Evolutionary conservation across 2,888 invertebrate species (phyloP).

Genomic region (Andrena trimmerana): DNA sequence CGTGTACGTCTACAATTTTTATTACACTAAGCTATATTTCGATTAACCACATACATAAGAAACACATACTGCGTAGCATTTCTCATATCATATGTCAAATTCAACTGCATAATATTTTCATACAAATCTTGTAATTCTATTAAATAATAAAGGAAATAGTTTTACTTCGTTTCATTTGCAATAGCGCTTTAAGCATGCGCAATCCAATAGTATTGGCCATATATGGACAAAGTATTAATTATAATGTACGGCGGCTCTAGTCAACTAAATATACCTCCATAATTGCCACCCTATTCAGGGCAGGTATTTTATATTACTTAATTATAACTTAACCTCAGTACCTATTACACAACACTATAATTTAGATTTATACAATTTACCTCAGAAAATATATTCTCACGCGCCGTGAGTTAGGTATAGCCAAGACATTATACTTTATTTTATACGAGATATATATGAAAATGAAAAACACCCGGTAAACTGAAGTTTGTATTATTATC

Average conservation of each 20-base stretch:
- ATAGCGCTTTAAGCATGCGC: constrained; percentile 44
- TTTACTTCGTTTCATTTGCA: constrained; percentile 53
- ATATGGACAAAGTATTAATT: constrained; percentile 78
- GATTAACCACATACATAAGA: constrained; percentile 28
- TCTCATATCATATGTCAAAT: constrained; percentile 33
- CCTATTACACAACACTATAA: constrained; percentile 81
- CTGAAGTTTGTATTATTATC: constrained; percentile 75
- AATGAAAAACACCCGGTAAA: constrained; percentile 62
- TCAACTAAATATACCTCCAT: constrained; percentile 84
- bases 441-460: constrained; percentile 61
- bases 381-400: constrained; percentile 76
- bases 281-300: constrained; percentile 60
- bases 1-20: constrained; percentile 21
- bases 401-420: constrained; percentile 56
- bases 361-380: constrained; percentile 81
- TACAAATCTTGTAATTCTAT: constrained; percentile 10
- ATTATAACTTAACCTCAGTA: constrained; percentile 80
- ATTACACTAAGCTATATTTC: constrained; percentile 42
- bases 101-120: constrained; percentile 14
- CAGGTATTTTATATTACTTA: constrained; percentile 74
- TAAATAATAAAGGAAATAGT: constrained; percentile 34
- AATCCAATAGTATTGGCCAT: constrained; percentile 71
- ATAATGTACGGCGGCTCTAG: constrained; percentile 83
- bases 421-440: constrained; percentile 70
- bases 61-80: constrained; percentile 2